These are phyloP conservation scores for Grantiella picta DNA, from an alignment of 2,113 vertebrate species.

Conservation along the genomic window DNA sequence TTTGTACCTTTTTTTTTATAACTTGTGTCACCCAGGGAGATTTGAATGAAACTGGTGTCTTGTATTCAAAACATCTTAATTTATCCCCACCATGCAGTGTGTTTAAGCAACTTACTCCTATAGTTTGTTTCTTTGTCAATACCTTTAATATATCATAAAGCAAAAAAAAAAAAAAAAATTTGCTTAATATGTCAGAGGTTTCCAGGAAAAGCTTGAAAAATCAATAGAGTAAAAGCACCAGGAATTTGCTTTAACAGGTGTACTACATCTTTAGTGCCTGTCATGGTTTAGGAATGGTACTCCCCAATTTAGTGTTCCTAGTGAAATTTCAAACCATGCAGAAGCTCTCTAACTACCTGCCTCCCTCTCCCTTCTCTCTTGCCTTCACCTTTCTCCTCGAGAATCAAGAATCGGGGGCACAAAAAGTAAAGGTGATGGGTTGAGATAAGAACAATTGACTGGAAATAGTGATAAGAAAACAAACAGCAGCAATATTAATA, in stretches of 20 bases:
- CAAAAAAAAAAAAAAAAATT: not conserved
- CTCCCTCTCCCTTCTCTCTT: not conserved
- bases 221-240: not conserved
- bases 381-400: not conserved
- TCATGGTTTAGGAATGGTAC: not conserved
- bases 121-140: constrained; percentile 33
- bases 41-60: not conserved
- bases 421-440: not conserved
- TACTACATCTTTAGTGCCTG: constrained; percentile 1
- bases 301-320: not conserved
- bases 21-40: not conserved
- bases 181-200: constrained; percentile 23
- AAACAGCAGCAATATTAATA: not conserved
- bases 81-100: not conserved
- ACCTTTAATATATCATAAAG: constrained; percentile 11
- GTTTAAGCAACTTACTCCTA: constrained; percentile 36
- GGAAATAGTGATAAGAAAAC: not conserved
- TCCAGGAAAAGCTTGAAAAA: constrained; percentile 28
- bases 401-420: fast-evolving
- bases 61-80: constrained; percentile 10
- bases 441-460: not conserved
- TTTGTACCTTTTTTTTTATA: not conserved
- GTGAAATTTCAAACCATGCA: not conserved
- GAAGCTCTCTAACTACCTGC: fast-evolving
- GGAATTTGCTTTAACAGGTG: constrained; percentile 20